Percentiles rank a stretch among this genome's conserved stretches.
These are phyloP conservation scores for Rhingia rostrata DNA, from an alignment of 2,888 invertebrate genomes.

Conservation along the genomic window DNA sequence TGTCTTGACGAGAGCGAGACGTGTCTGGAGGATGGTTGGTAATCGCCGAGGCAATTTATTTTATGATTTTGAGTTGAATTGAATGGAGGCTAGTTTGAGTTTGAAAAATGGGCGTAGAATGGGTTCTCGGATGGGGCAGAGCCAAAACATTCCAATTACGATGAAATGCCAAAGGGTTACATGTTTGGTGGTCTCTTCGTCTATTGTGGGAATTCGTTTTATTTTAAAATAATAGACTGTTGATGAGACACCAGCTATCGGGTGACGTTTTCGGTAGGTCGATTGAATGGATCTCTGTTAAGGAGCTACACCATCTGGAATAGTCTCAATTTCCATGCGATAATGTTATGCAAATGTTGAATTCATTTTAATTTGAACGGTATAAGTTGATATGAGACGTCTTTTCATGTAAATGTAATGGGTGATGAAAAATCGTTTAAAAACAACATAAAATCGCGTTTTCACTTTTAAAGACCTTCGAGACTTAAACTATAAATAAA, in stretches of 20 bases:
- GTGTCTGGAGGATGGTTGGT: constrained; percentile 39
- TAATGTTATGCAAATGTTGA: no score
- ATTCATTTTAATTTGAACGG: no score
- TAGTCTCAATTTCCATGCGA: no score
- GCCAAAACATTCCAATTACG: constrained; percentile 46
- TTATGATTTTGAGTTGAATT: constrained; percentile 60
- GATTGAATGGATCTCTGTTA: constrained; percentile 21
- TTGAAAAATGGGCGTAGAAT: constrained; percentile 68
- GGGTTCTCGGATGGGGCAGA: constrained; percentile 11
- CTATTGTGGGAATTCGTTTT: constrained; percentile 52
- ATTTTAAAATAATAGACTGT: constrained; percentile 56
- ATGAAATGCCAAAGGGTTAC: constrained; percentile 62
- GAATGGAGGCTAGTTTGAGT: constrained; percentile 52
- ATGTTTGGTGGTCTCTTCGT: constrained; percentile 65
- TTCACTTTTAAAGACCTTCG: no score
- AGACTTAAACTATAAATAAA: no score
- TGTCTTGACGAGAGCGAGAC: constrained; percentile 42
- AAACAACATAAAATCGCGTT: no score
- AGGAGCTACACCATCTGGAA: background rate
- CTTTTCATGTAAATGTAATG: no score
- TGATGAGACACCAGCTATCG: constrained; percentile 52
- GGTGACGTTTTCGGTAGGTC: constrained; percentile 30
- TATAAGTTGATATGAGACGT: no score
- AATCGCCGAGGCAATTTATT: constrained; percentile 71
- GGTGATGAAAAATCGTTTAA: no score